Conservation (phyloP, 2,888 invertebrate species). For the Phasia obesa region DNA sequence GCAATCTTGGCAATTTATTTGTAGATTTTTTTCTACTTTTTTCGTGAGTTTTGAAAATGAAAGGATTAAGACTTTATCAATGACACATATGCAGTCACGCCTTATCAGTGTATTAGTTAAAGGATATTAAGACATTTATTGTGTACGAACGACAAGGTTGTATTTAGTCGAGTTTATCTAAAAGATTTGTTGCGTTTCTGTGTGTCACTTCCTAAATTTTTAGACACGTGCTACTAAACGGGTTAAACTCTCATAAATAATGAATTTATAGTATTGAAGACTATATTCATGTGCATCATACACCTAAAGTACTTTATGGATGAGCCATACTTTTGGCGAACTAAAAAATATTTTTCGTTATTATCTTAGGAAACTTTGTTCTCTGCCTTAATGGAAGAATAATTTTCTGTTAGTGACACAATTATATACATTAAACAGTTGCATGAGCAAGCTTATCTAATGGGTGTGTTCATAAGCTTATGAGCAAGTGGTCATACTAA, state of each 20-base stretch:
- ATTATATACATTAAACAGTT: too few relatives aligned
- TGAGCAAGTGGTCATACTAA: too few relatives aligned
- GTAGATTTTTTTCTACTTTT: background rate
- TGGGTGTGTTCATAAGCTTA: too few relatives aligned
- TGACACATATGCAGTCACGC: conserved; percentile 8
- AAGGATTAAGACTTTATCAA: conserved; percentile 44
- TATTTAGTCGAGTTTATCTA: conserved; percentile 60
- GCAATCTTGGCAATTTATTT: conserved; percentile 62
- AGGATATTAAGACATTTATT: conserved; percentile 23
- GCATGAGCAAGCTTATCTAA: too few relatives aligned
- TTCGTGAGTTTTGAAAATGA: conserved; percentile 6
- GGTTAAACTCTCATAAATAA: conserved; percentile 28
- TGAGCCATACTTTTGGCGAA: too few relatives aligned
- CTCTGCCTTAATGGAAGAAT: too few relatives aligned
- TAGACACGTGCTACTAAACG: conserved; percentile 55
- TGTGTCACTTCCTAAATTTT: background rate
- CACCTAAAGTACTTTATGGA: too few relatives aligned
- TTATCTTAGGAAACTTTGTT: too few relatives aligned
- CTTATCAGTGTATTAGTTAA: conserved; percentile 20
- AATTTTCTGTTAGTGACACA: too few relatives aligned
- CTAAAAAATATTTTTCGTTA: too few relatives aligned
- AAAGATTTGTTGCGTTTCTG: conserved; percentile 54
- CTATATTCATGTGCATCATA: too few relatives aligned
- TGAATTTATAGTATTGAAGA: background rate
- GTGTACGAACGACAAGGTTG: background rate